Conservation (phyloP, 2,797 vertebrate species). For the Eremophila alpestris region DNA sequence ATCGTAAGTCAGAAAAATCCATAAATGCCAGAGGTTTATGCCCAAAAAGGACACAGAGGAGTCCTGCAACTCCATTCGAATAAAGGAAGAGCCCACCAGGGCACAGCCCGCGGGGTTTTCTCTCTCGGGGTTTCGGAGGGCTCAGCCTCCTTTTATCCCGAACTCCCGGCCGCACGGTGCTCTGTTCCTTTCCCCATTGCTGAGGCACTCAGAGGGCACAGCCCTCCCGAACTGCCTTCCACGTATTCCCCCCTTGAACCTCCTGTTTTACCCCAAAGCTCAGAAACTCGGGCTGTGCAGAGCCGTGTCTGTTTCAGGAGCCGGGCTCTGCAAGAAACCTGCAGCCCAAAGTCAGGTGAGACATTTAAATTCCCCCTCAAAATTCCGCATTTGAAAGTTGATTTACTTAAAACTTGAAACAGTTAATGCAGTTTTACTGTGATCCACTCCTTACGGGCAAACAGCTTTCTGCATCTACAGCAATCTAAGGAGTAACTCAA, state of each 20-base stretch:
- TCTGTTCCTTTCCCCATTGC: background rate
- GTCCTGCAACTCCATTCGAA: background rate
- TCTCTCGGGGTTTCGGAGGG: background rate
- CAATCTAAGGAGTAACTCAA: background rate
- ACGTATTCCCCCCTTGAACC: too few species aligned
- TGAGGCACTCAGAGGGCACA: background rate
- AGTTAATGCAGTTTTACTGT: background rate
- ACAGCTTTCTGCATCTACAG: background rate
- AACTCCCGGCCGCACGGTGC: background rate
- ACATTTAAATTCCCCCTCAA: background rate
- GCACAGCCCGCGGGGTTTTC: background rate
- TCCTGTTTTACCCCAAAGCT: rapidly evolving
- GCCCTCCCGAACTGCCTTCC: rapidly evolving
- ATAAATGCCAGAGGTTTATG: background rate
- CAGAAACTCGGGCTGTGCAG: background rate
- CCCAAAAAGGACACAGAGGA: background rate
- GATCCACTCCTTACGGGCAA: background rate
- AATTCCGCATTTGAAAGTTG: background rate
- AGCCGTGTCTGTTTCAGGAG: background rate
- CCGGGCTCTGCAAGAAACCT: background rate
- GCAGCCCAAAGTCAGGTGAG: background rate
- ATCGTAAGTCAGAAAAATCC: background rate
- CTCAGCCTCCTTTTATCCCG: background rate
- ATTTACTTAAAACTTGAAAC: background rate
- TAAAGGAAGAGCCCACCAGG: background rate